Evolutionary conservation across 2,113 vertebrate genomes (phyloP), one percentile per base, ranked within the genome.

Genomic region (Brachypodius melanocephalos): DNA sequence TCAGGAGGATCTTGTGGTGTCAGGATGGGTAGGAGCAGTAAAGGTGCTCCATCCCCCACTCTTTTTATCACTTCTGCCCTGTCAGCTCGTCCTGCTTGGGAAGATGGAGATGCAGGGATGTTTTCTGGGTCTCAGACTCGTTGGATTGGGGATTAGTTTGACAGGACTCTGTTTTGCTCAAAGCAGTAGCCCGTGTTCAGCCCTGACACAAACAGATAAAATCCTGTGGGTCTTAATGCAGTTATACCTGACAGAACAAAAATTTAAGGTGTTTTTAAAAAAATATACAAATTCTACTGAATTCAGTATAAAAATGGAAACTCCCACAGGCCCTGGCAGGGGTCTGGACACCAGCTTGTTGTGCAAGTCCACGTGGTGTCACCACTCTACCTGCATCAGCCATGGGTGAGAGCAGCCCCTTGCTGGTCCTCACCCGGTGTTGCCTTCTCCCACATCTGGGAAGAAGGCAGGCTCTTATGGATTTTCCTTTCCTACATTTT

Each of bases 181-280:
- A 85, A 85, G 40, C 40, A 31, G 45, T 25, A 77, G 43, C 74
- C 25, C 1, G 0, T 25, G 5, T n/a, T 85, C 61, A 74, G 42
- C 51, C 31, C 49, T 76, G n/a, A 36, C 11, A 31, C 17, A 26
- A 58, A 36, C 2, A 40, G 32, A 12, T 18, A 3, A 63, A 68
- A 68, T 22, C 43, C 58, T 2, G 0, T 45, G 25, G 21, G 9
- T 54, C 38, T 68, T 21, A 6, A 17, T 31, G 54, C 21, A 49
- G 15, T 38, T 59, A 40, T 3, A 28, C 6, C 9, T 43, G 25
- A 42, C 17, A 28, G 4, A 5, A n/a, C 21, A 18, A 72, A 67
- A 49, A 79, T 3, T 1, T 2, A 31, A 14, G 9, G 4, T n/a
- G 4, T 17, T n/a, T n/a, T n/a, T n/a, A n/a, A n/a, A n/a, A n/a